Evolutionary conservation across 2,113 vertebrate genomes (phyloP), one percentile per base, ranked within the genome.

Genomic region (Pelodiscus sinensis): DNA sequence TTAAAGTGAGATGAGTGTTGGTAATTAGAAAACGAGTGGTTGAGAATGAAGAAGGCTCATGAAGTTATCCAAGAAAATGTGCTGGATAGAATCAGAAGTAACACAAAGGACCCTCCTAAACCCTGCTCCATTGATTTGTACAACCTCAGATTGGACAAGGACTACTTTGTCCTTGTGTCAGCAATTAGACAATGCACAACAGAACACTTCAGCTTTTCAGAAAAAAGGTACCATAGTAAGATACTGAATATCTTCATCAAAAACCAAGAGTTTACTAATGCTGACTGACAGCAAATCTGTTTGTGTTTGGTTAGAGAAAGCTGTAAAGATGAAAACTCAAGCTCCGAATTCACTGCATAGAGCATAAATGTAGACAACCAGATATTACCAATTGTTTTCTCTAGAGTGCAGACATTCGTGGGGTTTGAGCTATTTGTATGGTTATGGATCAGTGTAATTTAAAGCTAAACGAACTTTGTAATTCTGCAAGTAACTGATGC

Each of bases 301-400:
- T 73, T 87, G 57, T 60, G 54, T 35, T 85, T 73, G 31, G 25
- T 79, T 87, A 31, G 44, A 93, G 89, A 14, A 65, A 73, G 84
- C 35, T 13, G 38, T 52, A 4, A 22, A 60, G 78, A 35, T 71
- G 44, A 55, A 73, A 68, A 13, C 7, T 27, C 38, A 84, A 71
- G 24, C 35, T 84, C 31, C n/a, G 7, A 12, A 0, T 80, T 86
- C 22, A 50, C 79, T 52, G 14, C 8, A 31, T 44, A 0, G 24
- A 24, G 50, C 2, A 51, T 44, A 77, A 57, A 16, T 2, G 24
- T 2, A 25, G 13, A 2, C 19, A 86, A 73, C 4, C 13, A 57
- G 71, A 3, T 0, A 0, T 52, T 86, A 82, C 3, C 8, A 24
- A 6, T 57, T 29, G 56, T 54, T 79, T 84, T 88, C 86, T 22